Conservation (phyloP, 2,797 vertebrate genomes). For the Hydrolagus colliei region DNA sequence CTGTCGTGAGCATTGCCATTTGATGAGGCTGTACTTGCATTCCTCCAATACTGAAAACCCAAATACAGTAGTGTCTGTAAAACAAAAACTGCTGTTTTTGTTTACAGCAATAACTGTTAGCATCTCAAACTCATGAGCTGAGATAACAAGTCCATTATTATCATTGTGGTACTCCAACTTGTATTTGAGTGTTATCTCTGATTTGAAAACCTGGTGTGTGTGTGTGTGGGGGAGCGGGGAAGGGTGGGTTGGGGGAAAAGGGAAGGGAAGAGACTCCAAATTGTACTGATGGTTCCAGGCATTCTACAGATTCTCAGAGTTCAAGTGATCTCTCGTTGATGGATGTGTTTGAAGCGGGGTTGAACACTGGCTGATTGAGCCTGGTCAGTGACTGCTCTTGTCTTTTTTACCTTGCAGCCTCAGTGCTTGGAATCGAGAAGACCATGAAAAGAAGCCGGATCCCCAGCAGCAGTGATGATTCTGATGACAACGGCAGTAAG, state of each 20-base stretch:
- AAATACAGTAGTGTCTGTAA: too few relatives aligned
- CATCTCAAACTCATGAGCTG: neutral
- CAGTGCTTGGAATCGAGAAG: constrained; percentile 56
- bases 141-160: neutral
- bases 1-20: too few relatives aligned
- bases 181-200: neutral
- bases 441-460: constrained; percentile 87
- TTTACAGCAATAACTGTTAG: neutral
- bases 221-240: too few relatives aligned
- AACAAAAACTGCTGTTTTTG: neutral
- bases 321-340: neutral
- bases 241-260: too few relatives aligned
- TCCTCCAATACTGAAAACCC: too few relatives aligned
- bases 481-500: constrained; percentile 95
- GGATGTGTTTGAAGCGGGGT: neutral
- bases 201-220: neutral
- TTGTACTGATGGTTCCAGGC: too few relatives aligned
- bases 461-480: constrained; percentile 92
- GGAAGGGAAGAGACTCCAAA: neutral
- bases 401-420: constrained; percentile 58
- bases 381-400: neutral
- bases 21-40: too few relatives aligned
- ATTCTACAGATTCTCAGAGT: neutral
- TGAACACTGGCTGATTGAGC: neutral
- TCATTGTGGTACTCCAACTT: neutral